Evolutionary conservation across 2,113 vertebrate species (phyloP).

Genomic region (Nerophis ophidion): DNA sequence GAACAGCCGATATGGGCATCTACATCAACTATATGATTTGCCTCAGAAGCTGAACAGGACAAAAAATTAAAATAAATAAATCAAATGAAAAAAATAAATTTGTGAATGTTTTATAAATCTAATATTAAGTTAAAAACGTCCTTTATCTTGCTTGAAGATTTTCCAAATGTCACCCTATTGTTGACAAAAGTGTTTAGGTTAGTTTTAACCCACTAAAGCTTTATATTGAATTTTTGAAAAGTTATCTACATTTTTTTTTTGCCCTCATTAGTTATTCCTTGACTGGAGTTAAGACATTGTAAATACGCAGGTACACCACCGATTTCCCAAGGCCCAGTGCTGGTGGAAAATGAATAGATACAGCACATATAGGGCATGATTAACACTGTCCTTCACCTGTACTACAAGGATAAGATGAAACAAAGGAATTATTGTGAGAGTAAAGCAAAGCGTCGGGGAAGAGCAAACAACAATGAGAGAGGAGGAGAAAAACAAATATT

Average conservation of each 20-base stretch:
- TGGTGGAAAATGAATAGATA: neutral
- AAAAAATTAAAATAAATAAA: too few species aligned
- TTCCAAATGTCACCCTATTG: too few species aligned
- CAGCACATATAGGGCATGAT: neutral
- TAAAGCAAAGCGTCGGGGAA: slow-evolving; percentile 26
- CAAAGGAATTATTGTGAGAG: slow-evolving; percentile 29
- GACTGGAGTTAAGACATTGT: neutral
- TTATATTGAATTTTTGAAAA: neutral
- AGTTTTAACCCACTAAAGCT: too few species aligned
- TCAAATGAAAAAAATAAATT: too few species aligned
- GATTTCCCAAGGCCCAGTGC: neutral
- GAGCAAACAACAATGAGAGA: slow-evolving; percentile 23
- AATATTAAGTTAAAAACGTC: too few species aligned
- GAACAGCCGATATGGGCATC: too few species aligned
- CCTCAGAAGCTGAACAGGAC: too few species aligned
- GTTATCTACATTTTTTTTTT: neutral
- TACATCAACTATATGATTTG: too few species aligned
- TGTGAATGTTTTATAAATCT: too few species aligned
- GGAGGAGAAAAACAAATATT: slow-evolving; percentile 33
- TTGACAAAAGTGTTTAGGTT: too few species aligned
- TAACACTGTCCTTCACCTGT: slow-evolving; percentile 13
- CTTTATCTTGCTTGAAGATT: too few species aligned
- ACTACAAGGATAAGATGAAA: slow-evolving; percentile 26
- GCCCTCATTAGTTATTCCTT: neutral
- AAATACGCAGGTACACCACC: too few species aligned